Evolutionary conservation across 1,140 invertebrate species (phyloP).

Genomic region (Lanistes nyassanus): DNA sequence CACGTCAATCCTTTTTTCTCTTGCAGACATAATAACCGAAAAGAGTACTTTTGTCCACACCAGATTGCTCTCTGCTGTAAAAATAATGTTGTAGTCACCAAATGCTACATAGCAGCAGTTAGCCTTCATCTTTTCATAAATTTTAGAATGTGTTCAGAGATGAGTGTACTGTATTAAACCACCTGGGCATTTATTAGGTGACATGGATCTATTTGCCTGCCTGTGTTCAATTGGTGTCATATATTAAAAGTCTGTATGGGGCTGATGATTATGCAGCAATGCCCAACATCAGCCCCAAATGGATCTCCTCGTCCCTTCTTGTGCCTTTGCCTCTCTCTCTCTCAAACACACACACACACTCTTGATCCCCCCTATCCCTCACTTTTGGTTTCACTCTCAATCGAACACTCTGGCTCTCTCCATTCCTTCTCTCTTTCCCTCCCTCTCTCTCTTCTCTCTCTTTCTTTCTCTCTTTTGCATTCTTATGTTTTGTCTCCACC

Average conservation of each 20-base stretch:
- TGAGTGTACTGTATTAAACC: background rate
- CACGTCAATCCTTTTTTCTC: no score
- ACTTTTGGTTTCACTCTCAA: background rate
- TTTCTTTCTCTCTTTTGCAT: background rate
- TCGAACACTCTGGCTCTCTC: background rate
- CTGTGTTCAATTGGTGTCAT: background rate
- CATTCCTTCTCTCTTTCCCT: slow-evolving; percentile 2
- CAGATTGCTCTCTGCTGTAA: no score
- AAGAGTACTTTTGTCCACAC: no score
- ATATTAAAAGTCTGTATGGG: background rate
- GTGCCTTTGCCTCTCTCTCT: slow-evolving; percentile 14
- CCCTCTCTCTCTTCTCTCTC: background rate
- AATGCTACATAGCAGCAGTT: no score
- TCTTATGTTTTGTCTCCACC: background rate
- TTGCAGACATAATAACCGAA: no score
- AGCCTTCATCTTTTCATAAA: no score
- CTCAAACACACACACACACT: slow-evolving; percentile 8
- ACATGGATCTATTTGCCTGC: background rate
- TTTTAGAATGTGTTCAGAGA: background rate
- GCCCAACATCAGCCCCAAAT: background rate
- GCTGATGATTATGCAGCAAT: background rate
- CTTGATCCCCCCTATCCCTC: background rate
- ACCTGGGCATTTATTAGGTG: background rate
- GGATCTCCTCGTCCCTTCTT: background rate
- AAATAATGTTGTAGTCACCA: no score